Percentiles rank a stretch among this genome's conserved stretches.
Evolutionary conservation across 2,797 vertebrate species (phyloP).

Genomic region (Chloroceryle amazona): DNA sequence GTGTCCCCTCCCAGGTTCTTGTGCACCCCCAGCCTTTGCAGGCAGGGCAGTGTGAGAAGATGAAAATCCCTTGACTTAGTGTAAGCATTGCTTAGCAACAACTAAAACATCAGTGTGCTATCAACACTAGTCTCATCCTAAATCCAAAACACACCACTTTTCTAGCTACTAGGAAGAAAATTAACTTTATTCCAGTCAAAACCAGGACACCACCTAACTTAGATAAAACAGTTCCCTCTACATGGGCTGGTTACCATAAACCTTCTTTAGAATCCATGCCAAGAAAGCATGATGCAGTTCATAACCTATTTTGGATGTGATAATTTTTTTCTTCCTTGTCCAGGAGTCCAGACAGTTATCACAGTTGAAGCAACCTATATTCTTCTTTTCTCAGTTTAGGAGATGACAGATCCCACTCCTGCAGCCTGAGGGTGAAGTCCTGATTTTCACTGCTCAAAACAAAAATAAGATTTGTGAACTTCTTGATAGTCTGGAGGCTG

Average conservation of each 20-base stretch:
- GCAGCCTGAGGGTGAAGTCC: not conserved
- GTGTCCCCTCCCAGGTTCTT: not conserved
- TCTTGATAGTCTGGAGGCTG: not conserved
- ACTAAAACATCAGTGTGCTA: not conserved
- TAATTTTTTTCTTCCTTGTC: not conserved
- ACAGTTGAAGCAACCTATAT: not conserved
- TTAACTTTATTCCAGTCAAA: not conserved
- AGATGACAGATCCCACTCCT: not conserved
- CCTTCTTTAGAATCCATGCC: not conserved
- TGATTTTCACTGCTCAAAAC: not conserved
- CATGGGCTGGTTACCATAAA: not conserved
- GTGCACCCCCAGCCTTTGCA: not conserved
- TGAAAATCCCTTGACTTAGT: not conserved
- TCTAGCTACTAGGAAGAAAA: not conserved
- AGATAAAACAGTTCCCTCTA: not conserved
- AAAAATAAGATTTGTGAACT: not conserved
- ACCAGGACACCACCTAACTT: not conserved
- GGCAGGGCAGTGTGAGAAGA: not conserved
- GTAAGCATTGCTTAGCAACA: not conserved
- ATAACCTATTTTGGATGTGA: not conserved
- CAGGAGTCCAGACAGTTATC: not conserved
- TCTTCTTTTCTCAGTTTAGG: not conserved
- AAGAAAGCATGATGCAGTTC: not conserved
- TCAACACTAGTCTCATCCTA: not conserved
- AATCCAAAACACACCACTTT: not conserved